A percentile compares a stretch with the other conserved stretches of the same genome.
phyloP scores from a whole-genome alignment of 2,113 vertebrate species.

The Phaethornis superciliosus region DNA sequence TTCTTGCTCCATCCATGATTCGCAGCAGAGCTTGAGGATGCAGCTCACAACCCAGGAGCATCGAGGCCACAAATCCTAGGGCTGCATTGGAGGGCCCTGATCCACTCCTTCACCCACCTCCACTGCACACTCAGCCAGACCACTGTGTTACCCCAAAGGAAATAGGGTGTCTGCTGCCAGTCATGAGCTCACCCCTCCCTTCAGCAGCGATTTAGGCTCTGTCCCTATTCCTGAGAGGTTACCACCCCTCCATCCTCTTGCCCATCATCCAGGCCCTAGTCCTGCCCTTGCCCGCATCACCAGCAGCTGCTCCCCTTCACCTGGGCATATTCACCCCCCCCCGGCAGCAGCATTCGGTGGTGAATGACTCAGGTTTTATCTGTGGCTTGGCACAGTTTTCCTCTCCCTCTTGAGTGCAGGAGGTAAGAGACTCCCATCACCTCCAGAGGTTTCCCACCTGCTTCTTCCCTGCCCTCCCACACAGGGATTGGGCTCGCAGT shows the following conservation, averaged over 20 bases:
- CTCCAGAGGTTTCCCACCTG: background rate
- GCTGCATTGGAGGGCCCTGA: background rate
- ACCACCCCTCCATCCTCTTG: background rate
- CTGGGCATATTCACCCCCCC: rapidly evolving
- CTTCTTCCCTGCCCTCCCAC: background rate
- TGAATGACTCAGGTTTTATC: background rate
- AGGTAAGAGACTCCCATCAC: background rate
- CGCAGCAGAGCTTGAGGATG: background rate
- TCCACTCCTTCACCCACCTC: background rate
- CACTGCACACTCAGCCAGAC: background rate
- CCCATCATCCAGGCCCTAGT: background rate
- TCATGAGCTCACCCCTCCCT: background rate
- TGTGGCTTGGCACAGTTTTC: background rate
- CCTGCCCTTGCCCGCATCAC: background rate
- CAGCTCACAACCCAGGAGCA: background rate
- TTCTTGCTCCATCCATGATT: background rate
- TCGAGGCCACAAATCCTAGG: background rate
- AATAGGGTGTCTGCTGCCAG: background rate
- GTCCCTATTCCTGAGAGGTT: background rate
- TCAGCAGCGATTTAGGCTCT: background rate
- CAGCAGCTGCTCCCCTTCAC: background rate
- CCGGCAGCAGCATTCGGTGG: background rate
- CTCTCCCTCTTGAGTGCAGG: background rate
- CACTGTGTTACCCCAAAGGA: background rate
- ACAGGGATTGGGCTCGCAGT: background rate